phyloP scores from a whole-genome alignment of 2,113 vertebrate species.

The Pseudopodoces humilis region DNA sequence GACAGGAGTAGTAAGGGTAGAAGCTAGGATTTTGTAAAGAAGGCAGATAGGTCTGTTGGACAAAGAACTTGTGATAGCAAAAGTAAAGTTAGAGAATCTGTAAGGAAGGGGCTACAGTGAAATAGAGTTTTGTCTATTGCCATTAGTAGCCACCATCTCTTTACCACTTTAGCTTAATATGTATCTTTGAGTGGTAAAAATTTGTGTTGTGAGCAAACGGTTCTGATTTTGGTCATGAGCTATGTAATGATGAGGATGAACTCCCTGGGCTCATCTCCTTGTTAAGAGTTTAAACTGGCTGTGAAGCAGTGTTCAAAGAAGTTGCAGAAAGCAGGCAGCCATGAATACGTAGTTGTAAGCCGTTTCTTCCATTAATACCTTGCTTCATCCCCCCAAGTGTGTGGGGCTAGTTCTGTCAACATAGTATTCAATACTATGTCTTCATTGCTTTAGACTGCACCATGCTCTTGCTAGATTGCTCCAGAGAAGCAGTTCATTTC shows the following conservation, averaged over 20 bases:
- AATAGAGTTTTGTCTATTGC: neutral
- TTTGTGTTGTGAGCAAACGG: neutral
- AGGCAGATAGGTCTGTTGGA: neutral
- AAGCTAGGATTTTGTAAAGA: neutral
- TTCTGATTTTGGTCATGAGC: neutral
- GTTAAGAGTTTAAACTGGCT: neutral
- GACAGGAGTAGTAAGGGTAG: neutral
- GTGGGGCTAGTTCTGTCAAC: neutral
- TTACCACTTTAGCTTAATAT: neutral
- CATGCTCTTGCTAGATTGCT: neutral
- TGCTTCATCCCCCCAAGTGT: neutral
- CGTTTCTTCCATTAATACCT: neutral
- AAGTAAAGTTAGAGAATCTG: neutral
- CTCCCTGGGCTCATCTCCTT: neutral
- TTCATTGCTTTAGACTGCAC: neutral
- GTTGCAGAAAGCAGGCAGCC: neutral
- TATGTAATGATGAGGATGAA: accelerated
- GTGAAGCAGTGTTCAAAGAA: neutral
- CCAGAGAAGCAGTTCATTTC: neutral
- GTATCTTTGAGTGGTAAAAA: neutral
- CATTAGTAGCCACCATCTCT: neutral
- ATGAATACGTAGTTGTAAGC: neutral
- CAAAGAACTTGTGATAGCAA: neutral
- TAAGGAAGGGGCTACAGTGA: neutral
- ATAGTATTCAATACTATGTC: neutral